Evolutionary conservation across 2,113 vertebrate species (phyloP).

Genomic region (Clinocottus analis): DNA sequence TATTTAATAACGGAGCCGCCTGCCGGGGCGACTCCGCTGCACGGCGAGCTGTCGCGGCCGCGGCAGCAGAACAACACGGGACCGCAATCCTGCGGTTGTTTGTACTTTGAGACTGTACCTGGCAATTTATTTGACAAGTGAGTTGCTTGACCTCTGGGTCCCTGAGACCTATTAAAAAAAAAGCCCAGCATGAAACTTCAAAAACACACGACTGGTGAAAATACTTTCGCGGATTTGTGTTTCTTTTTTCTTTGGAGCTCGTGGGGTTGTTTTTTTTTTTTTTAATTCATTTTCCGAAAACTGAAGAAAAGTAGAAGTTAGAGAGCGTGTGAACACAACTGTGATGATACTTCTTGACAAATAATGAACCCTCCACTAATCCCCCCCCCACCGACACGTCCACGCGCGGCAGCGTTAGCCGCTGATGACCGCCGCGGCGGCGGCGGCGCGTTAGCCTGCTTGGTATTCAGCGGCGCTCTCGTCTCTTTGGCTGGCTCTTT

Average conservation of each 20-base stretch:
- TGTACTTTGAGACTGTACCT: conserved; percentile 32
- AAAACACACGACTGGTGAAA: conserved; percentile 6
- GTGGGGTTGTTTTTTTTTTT: background rate
- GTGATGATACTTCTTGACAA: background rate
- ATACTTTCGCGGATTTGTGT: background rate
- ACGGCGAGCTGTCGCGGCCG: conserved; percentile 27
- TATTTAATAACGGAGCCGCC: conserved; percentile 54
- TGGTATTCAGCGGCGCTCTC: conserved; percentile 56
- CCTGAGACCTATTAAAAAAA: conserved; percentile 39
- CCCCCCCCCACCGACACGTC: background rate
- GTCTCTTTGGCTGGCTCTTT: conserved; percentile 67
- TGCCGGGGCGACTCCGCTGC: conserved; percentile 23
- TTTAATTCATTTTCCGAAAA: background rate
- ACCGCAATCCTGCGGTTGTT: conserved; percentile 46
- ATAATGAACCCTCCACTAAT: background rate
- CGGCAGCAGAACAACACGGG: conserved; percentile 16
- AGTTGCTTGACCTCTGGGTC: conserved; percentile 51
- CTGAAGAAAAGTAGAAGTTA: background rate
- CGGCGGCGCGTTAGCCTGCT: conserved; percentile 49
- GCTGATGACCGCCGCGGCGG: background rate
- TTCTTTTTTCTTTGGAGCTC: conserved; percentile 1
- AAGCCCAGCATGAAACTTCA: conserved; percentile 18
- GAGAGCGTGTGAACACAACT: background rate
- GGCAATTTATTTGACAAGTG: conserved; percentile 63
- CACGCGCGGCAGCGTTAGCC: background rate